These are phyloP conservation scores for Gadus chalcogrammus DNA, from an alignment of 2,113 vertebrate genomes.

Conservation along the genomic window DNA sequence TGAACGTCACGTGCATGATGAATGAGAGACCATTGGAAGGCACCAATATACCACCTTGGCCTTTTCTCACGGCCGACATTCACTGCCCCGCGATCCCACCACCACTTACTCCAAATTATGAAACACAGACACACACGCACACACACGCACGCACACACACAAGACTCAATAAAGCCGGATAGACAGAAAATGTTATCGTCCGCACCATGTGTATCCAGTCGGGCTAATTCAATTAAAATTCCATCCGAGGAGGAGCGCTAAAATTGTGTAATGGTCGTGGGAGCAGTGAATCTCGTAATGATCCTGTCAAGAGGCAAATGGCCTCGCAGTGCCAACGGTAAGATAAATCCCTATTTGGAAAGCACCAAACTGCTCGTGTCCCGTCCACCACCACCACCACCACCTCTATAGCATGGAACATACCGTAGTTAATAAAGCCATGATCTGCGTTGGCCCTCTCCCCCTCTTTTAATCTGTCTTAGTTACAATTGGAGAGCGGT, in stretches of 20 bases:
- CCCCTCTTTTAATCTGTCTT: constrained; percentile 43
- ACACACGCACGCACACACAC: not conserved
- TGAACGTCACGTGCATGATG: too few relatives aligned
- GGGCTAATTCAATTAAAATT: constrained; percentile 74
- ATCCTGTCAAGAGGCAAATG: constrained; percentile 72
- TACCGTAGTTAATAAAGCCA: constrained; percentile 59
- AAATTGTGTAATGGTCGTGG: constrained; percentile 69
- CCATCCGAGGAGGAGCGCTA: constrained; percentile 67
- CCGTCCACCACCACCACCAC: constrained; percentile 3
- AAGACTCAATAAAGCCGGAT: constrained; percentile 59
- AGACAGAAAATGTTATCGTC: constrained; percentile 73
- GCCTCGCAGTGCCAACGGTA: constrained; percentile 59
- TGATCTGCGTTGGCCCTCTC: constrained; percentile 47
- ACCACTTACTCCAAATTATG: too few relatives aligned
- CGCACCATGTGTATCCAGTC: constrained; percentile 68
- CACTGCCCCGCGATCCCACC: constrained; percentile 38
- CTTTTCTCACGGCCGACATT: constrained; percentile 22
- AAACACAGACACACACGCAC: not conserved
- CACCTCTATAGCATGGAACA: constrained; percentile 34
- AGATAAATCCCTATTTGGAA: constrained; percentile 61
- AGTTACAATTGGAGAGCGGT: constrained; percentile 41
- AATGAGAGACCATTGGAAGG: constrained; percentile 16
- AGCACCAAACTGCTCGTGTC: constrained; percentile 33
- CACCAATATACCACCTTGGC: constrained; percentile 38
- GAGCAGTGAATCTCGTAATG: constrained; percentile 72